Evolutionary conservation across 1,140 invertebrate genomes (phyloP), one percentile per base, ranked within the genome.

Genomic region (Maniola jurtina): DNA sequence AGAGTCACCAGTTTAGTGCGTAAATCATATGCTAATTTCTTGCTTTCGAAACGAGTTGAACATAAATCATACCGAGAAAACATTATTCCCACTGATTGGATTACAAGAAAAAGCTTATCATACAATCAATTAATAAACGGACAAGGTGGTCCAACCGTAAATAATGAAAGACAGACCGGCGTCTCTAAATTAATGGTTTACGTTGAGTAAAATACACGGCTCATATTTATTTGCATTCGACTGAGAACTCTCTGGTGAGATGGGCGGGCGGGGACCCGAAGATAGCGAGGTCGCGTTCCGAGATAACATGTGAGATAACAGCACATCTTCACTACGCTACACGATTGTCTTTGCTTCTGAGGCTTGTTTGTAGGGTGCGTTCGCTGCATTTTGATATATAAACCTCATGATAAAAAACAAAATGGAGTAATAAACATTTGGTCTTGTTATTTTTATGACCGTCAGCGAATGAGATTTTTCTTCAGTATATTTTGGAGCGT

Each of bases 281-380:
- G 83, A 86, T 86, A 83, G 76, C 59, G 79, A 77, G 83, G 83
- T 85, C 83, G 82, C 83, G 81, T 83, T 82, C 74, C 61, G 56
- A 80, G 83, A 85, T 85, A 85, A 69, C 76, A 71, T 71, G 11
- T 6, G n/a, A 79, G 83, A 85, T 85, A 85, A 83, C 68, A 50
- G 52, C 54, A 68, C 80, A 76, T 83, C 83, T 84, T 86, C 76
- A 79, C 67, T 61, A 48, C 70, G 67, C 79, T 61, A 48, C 70
- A 68, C 79, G 77, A 80, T 85, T 84, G 81, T 86, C 77, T 85
- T 73, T 60, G 42, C 55, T 64, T 57, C 45, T 69, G 57, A 57
- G 61, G 64, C 61, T 64, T 69, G 57, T 57, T 69, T 55, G 48
- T 10, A 61, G 40, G 40, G 35, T 61, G 14, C 62, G 35, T 64